phyloP scores from a whole-genome alignment of 2,888 invertebrate genomes.

The Phragmatobia fuliginosa region DNA sequence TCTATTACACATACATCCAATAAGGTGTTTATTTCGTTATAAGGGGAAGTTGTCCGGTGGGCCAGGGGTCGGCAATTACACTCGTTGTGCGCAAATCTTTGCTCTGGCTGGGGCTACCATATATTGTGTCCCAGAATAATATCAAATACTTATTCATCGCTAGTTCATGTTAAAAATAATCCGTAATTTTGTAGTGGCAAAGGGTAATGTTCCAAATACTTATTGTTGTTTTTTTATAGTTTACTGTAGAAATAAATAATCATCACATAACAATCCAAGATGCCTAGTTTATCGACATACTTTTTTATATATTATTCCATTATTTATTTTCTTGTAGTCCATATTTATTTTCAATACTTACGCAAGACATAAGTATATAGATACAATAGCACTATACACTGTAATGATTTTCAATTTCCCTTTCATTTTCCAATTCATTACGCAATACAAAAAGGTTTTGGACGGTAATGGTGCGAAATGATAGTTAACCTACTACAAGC shows the following conservation, averaged over 20 bases:
- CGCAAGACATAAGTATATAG: neutral
- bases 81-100: slow-evolving; percentile 16
- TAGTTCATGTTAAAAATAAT: neutral
- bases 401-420: slow-evolving; percentile 1
- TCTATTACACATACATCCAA: neutral
- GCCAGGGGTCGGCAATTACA: slow-evolving; percentile 31
- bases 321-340: too few species aligned
- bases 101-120: slow-evolving; percentile 25
- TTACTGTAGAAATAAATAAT: neutral
- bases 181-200: neutral
- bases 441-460: slow-evolving; percentile 1
- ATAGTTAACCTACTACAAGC: slow-evolving; percentile 24
- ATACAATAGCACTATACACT: neutral
- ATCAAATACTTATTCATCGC: neutral
- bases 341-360: neutral
- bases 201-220: neutral
- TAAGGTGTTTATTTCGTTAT: slow-evolving; percentile 33
- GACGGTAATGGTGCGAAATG: slow-evolving; percentile 2
- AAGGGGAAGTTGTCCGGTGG: slow-evolving; percentile 12
- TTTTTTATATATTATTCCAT: neutral
- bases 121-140: slow-evolving; percentile 20
- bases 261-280: neutral
- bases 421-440: slow-evolving; percentile 4
- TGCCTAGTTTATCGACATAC: neutral
- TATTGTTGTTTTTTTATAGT: neutral